phyloP scores from a whole-genome alignment of 1,140 invertebrate species.

The Rhynchophorus ferrugineus region DNA sequence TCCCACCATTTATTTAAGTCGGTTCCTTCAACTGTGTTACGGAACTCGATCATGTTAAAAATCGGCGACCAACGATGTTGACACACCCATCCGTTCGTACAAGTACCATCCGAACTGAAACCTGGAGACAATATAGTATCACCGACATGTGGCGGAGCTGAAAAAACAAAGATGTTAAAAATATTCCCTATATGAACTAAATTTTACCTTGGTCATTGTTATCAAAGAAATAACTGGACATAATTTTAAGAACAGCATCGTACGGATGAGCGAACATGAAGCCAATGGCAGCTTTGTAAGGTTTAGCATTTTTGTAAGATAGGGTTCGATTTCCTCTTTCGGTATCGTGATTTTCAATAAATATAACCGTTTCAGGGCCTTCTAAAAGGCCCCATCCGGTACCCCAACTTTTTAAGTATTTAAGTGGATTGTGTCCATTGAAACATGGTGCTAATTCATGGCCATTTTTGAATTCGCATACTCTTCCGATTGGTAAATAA shows the following conservation, averaged over 20 bases:
- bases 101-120: conserved; percentile 57
- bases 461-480: conserved; percentile 71
- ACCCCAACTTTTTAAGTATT: conserved; percentile 41
- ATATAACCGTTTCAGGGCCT: conserved; percentile 48
- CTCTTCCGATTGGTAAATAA: conserved; percentile 57
- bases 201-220: conserved; percentile 47
- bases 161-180: conserved; percentile 23
- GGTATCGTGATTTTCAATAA: conserved; percentile 58
- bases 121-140: conserved; percentile 56
- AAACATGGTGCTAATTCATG: conserved; percentile 51
- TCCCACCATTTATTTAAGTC: conserved; percentile 61
- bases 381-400: conserved; percentile 50
- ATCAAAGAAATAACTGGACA: conserved; percentile 67
- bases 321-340: conserved; percentile 51
- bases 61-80: conserved; percentile 84
- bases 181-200: too few species aligned
- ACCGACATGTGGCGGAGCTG: conserved; percentile 52
- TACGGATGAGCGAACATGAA: conserved; percentile 83
- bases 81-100: conserved; percentile 78
- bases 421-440: conserved; percentile 40
- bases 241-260: conserved; percentile 65
- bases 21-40: conserved; percentile 54
- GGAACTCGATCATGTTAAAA: conserved; percentile 70
- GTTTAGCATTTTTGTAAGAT: conserved; percentile 50
- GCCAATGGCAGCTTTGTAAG: conserved; percentile 65